Percentiles rank a stretch among this genome's conserved stretches.
phyloP scores from a whole-genome alignment of 2,797 vertebrate genomes.

The Syncerus caffer region DNA sequence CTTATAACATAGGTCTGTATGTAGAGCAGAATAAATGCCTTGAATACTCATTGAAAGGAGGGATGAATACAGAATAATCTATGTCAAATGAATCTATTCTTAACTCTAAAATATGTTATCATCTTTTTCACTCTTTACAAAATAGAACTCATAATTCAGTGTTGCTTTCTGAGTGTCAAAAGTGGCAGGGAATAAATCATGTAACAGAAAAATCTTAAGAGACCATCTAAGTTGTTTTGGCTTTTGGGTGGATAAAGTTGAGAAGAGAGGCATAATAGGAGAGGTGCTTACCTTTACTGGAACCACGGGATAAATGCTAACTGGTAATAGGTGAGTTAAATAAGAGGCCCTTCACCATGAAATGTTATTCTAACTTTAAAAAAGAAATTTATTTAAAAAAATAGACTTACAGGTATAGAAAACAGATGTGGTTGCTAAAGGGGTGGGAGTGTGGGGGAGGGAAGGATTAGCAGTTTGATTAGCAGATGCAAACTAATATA shows the following conservation, averaged over 20 bases:
- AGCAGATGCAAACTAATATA: background rate
- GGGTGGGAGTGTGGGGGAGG: background rate
- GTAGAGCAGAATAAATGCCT: background rate
- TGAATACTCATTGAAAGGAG: background rate
- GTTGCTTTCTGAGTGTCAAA: background rate
- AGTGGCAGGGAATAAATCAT: background rate
- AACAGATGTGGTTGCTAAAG: background rate
- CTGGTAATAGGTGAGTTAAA: background rate
- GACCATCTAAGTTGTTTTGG: background rate
- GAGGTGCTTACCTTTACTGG: background rate
- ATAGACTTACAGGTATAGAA: background rate
- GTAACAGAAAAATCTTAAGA: background rate
- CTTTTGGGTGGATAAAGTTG: background rate
- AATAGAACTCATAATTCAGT: background rate
- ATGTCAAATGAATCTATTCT: background rate
- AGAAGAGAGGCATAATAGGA: background rate
- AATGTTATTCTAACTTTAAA: background rate
- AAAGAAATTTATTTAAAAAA: background rate
- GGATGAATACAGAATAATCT: background rate
- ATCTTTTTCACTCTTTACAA: background rate
- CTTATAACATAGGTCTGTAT: background rate
- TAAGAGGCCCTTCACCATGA: background rate
- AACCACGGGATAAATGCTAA: background rate
- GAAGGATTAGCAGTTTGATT: background rate
- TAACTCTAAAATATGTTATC: background rate